These are phyloP conservation scores for Orchesella cincta DNA, from an alignment of 1,140 invertebrate genomes.

Conservation along the genomic window DNA sequence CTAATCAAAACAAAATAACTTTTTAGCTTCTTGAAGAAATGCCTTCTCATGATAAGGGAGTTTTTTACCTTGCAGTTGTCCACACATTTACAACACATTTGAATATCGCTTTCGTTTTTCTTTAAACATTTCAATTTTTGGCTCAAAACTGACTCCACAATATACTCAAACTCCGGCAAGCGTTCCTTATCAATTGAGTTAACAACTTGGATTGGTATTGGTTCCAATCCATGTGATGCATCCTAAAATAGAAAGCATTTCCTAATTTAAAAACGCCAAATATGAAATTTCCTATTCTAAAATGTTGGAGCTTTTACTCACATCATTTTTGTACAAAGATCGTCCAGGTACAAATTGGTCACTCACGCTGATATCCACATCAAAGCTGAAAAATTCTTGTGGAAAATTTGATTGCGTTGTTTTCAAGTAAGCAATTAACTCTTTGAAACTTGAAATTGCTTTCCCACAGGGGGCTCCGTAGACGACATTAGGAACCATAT, in stretches of 20 bases:
- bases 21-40: too few species aligned
- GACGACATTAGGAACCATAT: slow-evolving; percentile 63
- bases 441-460: slow-evolving; percentile 71
- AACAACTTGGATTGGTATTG: slow-evolving; percentile 82
- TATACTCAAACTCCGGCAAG: slow-evolving; percentile 84
- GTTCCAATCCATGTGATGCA: slow-evolving; percentile 78
- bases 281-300: too few species aligned
- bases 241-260: too few species aligned
- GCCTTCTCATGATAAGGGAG: too few species aligned
- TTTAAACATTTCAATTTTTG: slow-evolving; percentile 82
- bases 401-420: slow-evolving; percentile 70
- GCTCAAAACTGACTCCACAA: slow-evolving; percentile 76
- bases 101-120: slow-evolving; percentile 81
- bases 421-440: slow-evolving; percentile 76
- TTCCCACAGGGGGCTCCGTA: slow-evolving; percentile 87
- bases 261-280: too few species aligned
- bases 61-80: slow-evolving; percentile 88
- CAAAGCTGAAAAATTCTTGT: slow-evolving; percentile 87
- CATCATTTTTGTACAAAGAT: slow-evolving; percentile 55
- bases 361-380: slow-evolving; percentile 76
- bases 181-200: slow-evolving; percentile 80
- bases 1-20: too few species aligned
- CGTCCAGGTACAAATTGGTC: slow-evolving; percentile 73
- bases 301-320: too few species aligned
- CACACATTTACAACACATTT: slow-evolving; percentile 88